Percentiles rank a stretch among this genome's conserved stretches.
Conservation (phyloP, 2,888 invertebrate genomes). For the Drosophila macrothrix region DNA sequence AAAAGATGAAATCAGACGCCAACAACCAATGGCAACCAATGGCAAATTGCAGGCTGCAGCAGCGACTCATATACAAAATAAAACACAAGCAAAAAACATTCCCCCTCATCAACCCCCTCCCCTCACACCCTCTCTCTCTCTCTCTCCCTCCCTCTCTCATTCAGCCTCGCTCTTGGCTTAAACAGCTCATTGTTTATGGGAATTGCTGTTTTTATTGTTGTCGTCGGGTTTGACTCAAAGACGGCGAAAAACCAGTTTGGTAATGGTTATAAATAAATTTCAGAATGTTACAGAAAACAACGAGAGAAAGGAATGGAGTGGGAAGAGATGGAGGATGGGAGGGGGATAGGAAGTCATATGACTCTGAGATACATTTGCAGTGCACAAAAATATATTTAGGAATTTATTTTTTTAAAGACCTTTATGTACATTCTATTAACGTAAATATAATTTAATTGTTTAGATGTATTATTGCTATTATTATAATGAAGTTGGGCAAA, state of each 20-base stretch:
- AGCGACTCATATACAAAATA: constrained; percentile 45
- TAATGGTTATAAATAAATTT: constrained; percentile 53
- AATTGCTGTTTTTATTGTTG: constrained; percentile 28
- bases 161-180: neutral
- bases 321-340: neutral
- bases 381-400: neutral
- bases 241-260: constrained; percentile 49
- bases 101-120: neutral
- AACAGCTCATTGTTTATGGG: constrained; percentile 26
- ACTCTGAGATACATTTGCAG: constrained; percentile 26
- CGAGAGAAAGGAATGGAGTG: neutral
- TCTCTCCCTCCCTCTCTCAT: neutral
- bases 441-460: neutral
- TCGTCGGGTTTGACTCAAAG: constrained; percentile 33
- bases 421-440: neutral
- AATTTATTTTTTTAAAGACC: neutral
- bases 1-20: constrained; percentile 72
- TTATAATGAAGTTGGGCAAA: neutral
- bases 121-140: too few relatives aligned
- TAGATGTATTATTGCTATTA: neutral
- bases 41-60: constrained; percentile 39
- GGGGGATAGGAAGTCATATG: neutral
- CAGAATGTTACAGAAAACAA: constrained; percentile 24
- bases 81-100: constrained; percentile 1
- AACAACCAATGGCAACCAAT: constrained; percentile 36